phyloP scores from a whole-genome alignment of 2,797 vertebrate species.

The Cygnus olor region DNA sequence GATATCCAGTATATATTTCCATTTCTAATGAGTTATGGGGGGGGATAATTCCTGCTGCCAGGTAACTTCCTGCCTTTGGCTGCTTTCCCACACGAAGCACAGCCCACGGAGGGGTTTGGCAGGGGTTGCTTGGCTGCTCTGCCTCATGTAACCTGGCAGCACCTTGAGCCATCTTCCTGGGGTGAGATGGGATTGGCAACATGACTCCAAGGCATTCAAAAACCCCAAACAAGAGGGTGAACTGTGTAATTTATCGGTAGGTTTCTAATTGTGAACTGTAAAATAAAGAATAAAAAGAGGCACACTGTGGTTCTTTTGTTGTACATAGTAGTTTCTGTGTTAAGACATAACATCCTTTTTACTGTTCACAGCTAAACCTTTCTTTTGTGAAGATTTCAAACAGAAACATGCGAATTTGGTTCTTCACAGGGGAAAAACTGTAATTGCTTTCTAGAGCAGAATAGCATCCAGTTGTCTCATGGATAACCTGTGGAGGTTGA shows the following conservation, averaged over 20 bases:
- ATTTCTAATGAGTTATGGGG: neutral
- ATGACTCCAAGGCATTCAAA: neutral
- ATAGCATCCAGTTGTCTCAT: neutral
- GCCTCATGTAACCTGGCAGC: neutral
- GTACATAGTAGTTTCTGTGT: neutral
- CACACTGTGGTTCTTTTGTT: neutral
- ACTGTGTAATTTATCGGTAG: constrained; percentile 11
- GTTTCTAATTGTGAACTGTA: constrained; percentile 57
- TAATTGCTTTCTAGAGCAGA: neutral
- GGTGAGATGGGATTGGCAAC: neutral
- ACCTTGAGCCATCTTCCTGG: neutral
- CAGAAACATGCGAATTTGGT: neutral
- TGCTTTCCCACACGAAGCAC: accelerated
- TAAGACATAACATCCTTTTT: neutral
- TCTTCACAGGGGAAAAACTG: accelerated
- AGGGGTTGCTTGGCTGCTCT: accelerated
- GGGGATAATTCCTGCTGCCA: neutral
- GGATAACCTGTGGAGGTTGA: neutral
- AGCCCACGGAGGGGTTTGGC: accelerated
- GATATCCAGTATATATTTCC: constrained; percentile 3
- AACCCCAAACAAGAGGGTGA: neutral
- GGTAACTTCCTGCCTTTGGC: neutral
- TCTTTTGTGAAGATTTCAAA: neutral
- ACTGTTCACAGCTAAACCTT: neutral
- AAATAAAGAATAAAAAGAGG: constrained; percentile 61